Percentiles rank a stretch among this genome's conserved stretches.
These are phyloP conservation scores for Rhegmatorhina hoffmannsi DNA, from an alignment of 2,113 vertebrate species.

Conservation along the genomic window DNA sequence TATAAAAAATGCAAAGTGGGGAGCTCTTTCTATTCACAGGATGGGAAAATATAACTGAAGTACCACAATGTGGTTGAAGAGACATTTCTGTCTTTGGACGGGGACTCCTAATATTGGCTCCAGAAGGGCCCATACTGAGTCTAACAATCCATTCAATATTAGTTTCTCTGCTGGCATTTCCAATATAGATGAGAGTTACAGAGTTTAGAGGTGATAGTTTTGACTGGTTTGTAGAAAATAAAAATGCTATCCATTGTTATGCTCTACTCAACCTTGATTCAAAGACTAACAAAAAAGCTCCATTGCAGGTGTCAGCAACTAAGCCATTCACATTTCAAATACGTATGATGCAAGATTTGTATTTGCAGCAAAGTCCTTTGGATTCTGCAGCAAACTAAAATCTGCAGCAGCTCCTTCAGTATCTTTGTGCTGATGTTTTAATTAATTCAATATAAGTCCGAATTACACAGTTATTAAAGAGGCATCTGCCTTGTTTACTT, in stretches of 20 bases:
- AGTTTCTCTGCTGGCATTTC: not conserved
- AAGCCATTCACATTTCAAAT: not conserved
- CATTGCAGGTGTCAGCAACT: not conserved
- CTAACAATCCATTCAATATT: not conserved
- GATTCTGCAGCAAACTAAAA: conserved; percentile 3
- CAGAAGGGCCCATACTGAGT: not conserved
- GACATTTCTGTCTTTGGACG: not conserved
- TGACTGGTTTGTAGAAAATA: not conserved
- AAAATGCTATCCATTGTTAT: not conserved
- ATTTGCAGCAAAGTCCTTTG: not conserved
- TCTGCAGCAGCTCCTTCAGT: not conserved
- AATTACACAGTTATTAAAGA: conserved; percentile 34
- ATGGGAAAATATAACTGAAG: not conserved
- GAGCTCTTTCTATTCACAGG: not conserved
- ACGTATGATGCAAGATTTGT: not conserved
- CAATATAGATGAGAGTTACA: not conserved
- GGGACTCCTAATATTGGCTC: not conserved
- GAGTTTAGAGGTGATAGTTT: not conserved
- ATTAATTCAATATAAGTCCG: conserved; percentile 52
- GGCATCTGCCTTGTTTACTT: conserved; percentile 22
- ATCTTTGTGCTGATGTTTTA: not conserved
- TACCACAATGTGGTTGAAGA: not conserved
- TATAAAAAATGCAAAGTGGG: not conserved
- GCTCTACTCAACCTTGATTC: not conserved
- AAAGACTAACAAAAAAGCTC: not conserved